Evolutionary conservation across 2,888 invertebrate species (phyloP), one percentile per base, ranked within the genome.

Genomic region (Cerastis rubricosa): DNA sequence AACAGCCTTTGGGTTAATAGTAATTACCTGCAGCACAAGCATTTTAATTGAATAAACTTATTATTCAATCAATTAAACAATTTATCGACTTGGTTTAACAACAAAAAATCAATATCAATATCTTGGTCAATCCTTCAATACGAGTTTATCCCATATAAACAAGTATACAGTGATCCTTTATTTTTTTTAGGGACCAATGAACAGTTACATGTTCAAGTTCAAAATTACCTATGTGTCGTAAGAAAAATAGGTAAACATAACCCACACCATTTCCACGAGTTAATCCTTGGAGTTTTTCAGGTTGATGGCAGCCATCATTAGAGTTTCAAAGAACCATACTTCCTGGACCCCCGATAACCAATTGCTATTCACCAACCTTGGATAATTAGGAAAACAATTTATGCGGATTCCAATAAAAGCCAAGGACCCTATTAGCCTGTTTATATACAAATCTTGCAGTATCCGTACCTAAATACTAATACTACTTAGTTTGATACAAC

Each of bases 401-500:
- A 5, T 11, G 9, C 19, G 11, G 40, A 49, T 71, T 49, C 47
- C 4, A 49, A 0, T 9, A 40, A 45, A 5, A 35, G 5, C 12
- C 8, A 7, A 67, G 8, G 0, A 2, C 19, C 19, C n/a, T 29
- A 51, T 8, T 35, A 12, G 12, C 8, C 12, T 68, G n/a, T 71
- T 43, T 17, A 47, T 12, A 19, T 40, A 47, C 17, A 45, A 14
- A 71, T 51, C 14, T 17, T n/a, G n/a, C 19, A 63, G 47, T 64
- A 14, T 57, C 59, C 4, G 14, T 40, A 45, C 43, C 6, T 43
- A 25, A 54, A 14, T 17, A 49, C 35, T 14, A 54, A n/a, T 17
- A 79, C 49, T 22, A n/a, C n/a, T n/a, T n/a, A 78, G 25, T 49
- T 71, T 11, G 2, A 35, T 35, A 77, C 9, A 47, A 35, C 5